Percentiles rank a stretch among this genome's conserved stretches.
Evolutionary conservation across 2,888 invertebrate species (phyloP).

Genomic region (Chydorus sphaericus): DNA sequence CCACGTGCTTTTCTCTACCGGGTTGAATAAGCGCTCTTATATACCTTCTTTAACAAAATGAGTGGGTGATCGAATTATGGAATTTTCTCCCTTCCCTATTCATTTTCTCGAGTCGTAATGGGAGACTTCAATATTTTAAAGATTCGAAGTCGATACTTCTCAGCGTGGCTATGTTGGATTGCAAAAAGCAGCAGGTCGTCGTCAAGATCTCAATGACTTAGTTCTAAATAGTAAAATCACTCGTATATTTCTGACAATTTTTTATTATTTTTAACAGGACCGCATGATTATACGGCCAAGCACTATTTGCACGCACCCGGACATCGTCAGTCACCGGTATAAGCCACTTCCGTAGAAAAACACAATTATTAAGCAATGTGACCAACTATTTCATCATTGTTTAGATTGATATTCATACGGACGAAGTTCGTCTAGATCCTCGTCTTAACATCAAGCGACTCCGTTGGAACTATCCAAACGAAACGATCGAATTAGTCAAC

Average conservation of each 20-base stretch:
- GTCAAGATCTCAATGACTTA: no score
- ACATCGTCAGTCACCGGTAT: slow-evolving; percentile 2
- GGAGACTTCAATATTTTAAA: no score
- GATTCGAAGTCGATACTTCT: no score
- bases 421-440: slow-evolving; percentile 41
- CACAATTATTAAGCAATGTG: background rate
- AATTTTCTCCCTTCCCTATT: background rate
- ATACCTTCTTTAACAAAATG: background rate
- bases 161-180: no score
- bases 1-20: no score
- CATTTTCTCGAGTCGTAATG: background rate
- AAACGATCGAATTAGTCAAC: slow-evolving; percentile 42
- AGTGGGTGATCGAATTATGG: no score
- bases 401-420: slow-evolving; percentile 56
- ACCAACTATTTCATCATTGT: background rate
- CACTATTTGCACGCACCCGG: background rate
- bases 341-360: background rate
- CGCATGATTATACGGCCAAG: background rate
- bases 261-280: no score
- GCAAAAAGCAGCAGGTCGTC: no score
- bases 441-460: slow-evolving; percentile 35
- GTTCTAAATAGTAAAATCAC: no score
- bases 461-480: slow-evolving; percentile 46
- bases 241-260: no score
- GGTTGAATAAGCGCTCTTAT: background rate